Conservation (phyloP, 2,888 invertebrate genomes). For the Trissolcus brochymenae region DNA sequence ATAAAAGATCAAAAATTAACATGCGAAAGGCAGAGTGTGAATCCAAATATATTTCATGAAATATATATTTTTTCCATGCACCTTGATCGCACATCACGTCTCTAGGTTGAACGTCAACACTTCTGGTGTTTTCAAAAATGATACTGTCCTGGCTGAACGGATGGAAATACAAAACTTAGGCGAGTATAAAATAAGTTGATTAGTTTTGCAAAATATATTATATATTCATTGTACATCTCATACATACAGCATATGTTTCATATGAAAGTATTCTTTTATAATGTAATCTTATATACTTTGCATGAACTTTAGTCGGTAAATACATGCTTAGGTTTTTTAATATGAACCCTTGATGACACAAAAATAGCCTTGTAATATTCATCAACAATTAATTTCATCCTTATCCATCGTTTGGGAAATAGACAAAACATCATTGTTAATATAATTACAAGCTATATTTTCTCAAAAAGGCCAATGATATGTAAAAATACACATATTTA, state of each 20-base stretch:
- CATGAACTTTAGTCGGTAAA: slow-evolving; percentile 39
- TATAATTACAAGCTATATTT: slow-evolving; percentile 71
- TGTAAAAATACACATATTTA: slow-evolving; percentile 76
- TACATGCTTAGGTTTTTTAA: slow-evolving; percentile 42
- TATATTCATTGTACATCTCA: slow-evolving; percentile 52
- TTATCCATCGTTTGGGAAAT: slow-evolving; percentile 41
- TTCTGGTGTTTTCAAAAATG: too few relatives aligned
- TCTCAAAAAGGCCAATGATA: slow-evolving; percentile 75
- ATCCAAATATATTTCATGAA: too few relatives aligned
- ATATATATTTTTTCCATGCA: too few relatives aligned
- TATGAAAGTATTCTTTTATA: slow-evolving; percentile 45
- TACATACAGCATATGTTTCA: slow-evolving; percentile 47
- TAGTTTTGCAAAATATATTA: slow-evolving; percentile 47
- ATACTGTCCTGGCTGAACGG: too few relatives aligned
- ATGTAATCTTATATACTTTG: slow-evolving; percentile 32
- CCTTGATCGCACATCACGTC: too few relatives aligned
- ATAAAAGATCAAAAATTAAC: too few relatives aligned
- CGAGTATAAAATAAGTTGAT: slow-evolving; percentile 5
- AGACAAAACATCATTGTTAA: slow-evolving; percentile 61
- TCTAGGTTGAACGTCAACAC: too few relatives aligned
- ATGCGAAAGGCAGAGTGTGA: too few relatives aligned
- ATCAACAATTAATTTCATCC: slow-evolving; percentile 44
- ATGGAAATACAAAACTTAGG: too few relatives aligned
- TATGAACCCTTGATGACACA: slow-evolving; percentile 41
- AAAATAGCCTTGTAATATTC: slow-evolving; percentile 50